Evolutionary conservation across 1,140 invertebrate genomes (phyloP), one percentile per base, ranked within the genome.

Genomic region (Radopholus similis): DNA sequence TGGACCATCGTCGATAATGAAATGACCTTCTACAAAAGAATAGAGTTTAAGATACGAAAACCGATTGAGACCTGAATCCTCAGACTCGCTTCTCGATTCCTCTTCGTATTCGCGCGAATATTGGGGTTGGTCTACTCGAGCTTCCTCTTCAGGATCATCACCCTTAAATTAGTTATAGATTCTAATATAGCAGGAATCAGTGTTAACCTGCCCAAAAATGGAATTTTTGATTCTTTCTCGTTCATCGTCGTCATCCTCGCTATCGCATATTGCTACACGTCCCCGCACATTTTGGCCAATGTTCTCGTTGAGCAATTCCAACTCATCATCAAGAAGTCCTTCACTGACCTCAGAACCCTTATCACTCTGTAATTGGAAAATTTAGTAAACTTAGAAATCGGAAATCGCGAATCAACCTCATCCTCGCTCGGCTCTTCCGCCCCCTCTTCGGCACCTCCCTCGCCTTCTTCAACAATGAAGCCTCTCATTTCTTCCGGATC

Each of bases 291-390:
- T 94, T 11, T 93, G 89, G 68, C 95, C 95, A 71, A 96, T 88
- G 88, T 99, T 98, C 84, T 97, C 95, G 83, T 97, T 93, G 73
- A 99, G 88, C 8, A 99, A 86, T 85, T 97, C 95, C 83, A 94
- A 95, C 87, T 97, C 95, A 80, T 97, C 95, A 83, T 97, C 95
- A 84, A 95, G 92, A 0, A 97, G 84, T 54, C 92, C 87, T 84
- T 96, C 93, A 32, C 51, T 23, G 23, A 37, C 40, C 71, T 84
- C 84, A 1, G 69, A 73, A 13, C 81, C 49, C 78, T 77, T 55
- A 76, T 71, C 55, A 34, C 67, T 67, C 65, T 68, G 42, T 66
- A 66, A 37, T 53, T 40, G 40, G 23, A 15, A 70, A 51, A 37
- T 2, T 63, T 63, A 64, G 9, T 13, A 11, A 55, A 37, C 30